Percentiles rank a stretch among this genome's conserved stretches.
phyloP scores from a whole-genome alignment of 2,888 invertebrate species.

The Hypomecis punctinalis region DNA sequence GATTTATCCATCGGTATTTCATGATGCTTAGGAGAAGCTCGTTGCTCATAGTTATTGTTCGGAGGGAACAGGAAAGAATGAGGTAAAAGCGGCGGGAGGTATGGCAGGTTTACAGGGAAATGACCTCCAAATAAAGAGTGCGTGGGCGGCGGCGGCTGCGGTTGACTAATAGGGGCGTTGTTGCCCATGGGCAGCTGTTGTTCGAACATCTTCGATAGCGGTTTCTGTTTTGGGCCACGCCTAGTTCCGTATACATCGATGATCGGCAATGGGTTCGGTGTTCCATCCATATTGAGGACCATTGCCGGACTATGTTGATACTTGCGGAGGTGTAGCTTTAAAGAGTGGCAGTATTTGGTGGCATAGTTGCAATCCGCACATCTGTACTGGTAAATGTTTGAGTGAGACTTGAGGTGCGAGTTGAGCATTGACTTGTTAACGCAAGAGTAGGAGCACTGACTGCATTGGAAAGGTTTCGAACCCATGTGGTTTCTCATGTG shows the following conservation, averaged over 20 bases:
- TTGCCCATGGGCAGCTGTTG: slow-evolving; percentile 60
- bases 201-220: slow-evolving; percentile 71
- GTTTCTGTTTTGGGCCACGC: slow-evolving; percentile 91
- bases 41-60: slow-evolving; percentile 76
- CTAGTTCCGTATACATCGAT: slow-evolving; percentile 96
- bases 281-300: slow-evolving; percentile 95
- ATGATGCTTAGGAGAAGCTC: slow-evolving; percentile 62
- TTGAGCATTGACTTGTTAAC: slow-evolving; percentile 99
- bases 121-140: slow-evolving; percentile 76
- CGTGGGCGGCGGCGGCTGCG: slow-evolving; percentile 62
- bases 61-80: slow-evolving; percentile 80
- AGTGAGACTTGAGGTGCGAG: slow-evolving; percentile 98
- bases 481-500: slow-evolving; percentile 98
- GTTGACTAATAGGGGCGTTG: slow-evolving; percentile 51
- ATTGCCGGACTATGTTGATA: slow-evolving; percentile 96
- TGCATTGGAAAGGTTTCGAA: slow-evolving; percentile 97
- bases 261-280: slow-evolving; percentile 93
- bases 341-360: slow-evolving; percentile 98
- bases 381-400: slow-evolving; percentile 95
- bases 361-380: slow-evolving; percentile 98
- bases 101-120: slow-evolving; percentile 77
- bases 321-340: slow-evolving; percentile 97
- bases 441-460: slow-evolving; percentile 94
- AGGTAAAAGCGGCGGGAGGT: slow-evolving; percentile 77
- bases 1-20: slow-evolving; percentile 60